These are phyloP conservation scores for Drosophila flavopinicola DNA, from an alignment of 2,888 invertebrate genomes.

Conservation along the genomic window DNA sequence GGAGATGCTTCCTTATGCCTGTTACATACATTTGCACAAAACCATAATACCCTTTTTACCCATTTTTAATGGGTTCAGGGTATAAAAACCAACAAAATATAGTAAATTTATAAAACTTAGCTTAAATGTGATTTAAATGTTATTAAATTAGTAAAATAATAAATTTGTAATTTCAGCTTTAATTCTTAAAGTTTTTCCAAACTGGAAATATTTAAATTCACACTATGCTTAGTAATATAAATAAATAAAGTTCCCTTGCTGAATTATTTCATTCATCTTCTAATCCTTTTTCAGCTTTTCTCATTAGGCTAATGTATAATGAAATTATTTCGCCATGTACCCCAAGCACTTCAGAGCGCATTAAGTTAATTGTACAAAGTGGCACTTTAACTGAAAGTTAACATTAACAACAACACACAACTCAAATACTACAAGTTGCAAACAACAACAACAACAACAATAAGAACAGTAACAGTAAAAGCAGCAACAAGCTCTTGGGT, in stretches of 20 bases:
- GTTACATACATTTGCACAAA: no score
- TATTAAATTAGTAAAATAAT: no score
- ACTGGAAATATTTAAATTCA: neutral
- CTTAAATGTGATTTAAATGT: no score
- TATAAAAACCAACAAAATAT: no score
- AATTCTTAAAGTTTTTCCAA: no score
- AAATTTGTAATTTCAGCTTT: no score
- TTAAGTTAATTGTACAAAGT: conserved; percentile 70
- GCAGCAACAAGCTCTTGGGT: no score
- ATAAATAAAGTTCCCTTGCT: neutral
- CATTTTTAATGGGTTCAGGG: no score
- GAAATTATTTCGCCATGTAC: conserved; percentile 11
- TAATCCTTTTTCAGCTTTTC: neutral
- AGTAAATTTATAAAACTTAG: no score
- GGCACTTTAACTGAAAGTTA: conserved; percentile 66
- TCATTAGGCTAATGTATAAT: conserved; percentile 24
- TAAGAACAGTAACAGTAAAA: no score
- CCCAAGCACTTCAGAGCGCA: conserved; percentile 37
- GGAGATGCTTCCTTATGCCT: no score
- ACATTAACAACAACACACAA: conserved; percentile 57
- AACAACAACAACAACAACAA: conserved; percentile 34
- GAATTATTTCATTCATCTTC: neutral
- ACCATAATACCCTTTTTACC: no score
- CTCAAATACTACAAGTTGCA: conserved; percentile 48
- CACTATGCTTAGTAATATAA: neutral